Evolutionary conservation across 2,113 vertebrate genomes (phyloP).

Genomic region (Turdus rufiventris): DNA sequence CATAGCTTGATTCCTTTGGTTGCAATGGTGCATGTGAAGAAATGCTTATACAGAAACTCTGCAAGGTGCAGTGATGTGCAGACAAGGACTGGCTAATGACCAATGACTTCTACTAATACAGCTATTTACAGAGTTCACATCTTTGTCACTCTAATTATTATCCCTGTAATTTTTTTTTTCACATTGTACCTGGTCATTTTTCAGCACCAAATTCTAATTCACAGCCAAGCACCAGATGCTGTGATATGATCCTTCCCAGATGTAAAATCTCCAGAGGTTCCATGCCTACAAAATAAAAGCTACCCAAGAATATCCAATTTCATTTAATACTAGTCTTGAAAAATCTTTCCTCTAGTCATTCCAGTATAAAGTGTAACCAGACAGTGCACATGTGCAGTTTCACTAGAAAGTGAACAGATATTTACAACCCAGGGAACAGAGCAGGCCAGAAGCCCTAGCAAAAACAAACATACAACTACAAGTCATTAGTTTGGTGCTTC

Average conservation of each 20-base stretch:
- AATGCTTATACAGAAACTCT: not conserved
- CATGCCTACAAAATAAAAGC: conserved; percentile 9
- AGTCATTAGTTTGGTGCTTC: not conserved
- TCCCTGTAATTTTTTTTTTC: not conserved
- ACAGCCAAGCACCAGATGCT: conserved; percentile 14
- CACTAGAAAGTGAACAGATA: not conserved
- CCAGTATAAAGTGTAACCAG: conserved; percentile 21
- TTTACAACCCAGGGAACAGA: not conserved
- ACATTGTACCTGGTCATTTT: not conserved
- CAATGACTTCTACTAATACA: not conserved
- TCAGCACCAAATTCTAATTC: not conserved
- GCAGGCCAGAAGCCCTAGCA: not conserved
- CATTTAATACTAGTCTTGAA: conserved; percentile 28
- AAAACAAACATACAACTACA: not conserved
- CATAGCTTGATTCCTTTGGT: not conserved
- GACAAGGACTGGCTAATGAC: not conserved
- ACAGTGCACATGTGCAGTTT: not conserved
- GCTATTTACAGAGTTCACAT: not conserved
- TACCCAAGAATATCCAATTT: conserved; percentile 48
- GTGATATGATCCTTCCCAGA: conserved; percentile 38
- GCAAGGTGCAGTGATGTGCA: not conserved
- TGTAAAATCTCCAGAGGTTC: not conserved
- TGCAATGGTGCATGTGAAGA: not conserved
- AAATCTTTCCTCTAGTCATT: not conserved
- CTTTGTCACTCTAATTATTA: not conserved